These are phyloP conservation scores for Eupithecia centaureata DNA, from an alignment of 2,888 invertebrate species.

Conservation along the genomic window DNA sequence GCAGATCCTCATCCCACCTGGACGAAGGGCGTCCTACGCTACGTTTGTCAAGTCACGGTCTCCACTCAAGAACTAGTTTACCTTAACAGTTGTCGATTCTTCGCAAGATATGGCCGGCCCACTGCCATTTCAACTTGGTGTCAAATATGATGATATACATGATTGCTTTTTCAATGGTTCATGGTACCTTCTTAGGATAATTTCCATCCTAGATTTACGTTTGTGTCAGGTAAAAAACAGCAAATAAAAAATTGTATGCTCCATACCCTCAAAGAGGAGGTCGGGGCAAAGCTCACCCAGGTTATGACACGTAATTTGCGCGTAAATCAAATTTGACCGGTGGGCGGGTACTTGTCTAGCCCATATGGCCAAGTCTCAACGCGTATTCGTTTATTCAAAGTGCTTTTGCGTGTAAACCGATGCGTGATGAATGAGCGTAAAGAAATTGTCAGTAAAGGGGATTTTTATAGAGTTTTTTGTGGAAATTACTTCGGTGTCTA, in stretches of 20 bases:
- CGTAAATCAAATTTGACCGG: constrained; percentile 84
- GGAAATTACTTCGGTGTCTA: constrained; percentile 18
- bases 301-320: constrained; percentile 83
- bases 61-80: too few species aligned
- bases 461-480: constrained; percentile 18
- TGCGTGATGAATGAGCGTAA: constrained; percentile 69
- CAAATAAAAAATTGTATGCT: constrained; percentile 17
- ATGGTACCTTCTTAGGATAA: neutral
- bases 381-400: constrained; percentile 56
- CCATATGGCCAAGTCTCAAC: constrained; percentile 78
- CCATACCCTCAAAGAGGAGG: constrained; percentile 50
- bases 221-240: neutral
- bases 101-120: too few species aligned
- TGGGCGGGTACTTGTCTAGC: constrained; percentile 78
- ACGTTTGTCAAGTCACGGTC: too few species aligned
- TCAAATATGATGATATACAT: neutral
- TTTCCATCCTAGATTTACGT: neutral
- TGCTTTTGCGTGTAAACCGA: constrained; percentile 74
- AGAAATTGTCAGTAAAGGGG: constrained; percentile 25
- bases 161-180: neutral
- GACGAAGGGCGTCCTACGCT: too few species aligned
- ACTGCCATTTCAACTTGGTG: too few species aligned
- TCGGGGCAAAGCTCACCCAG: constrained; percentile 59
- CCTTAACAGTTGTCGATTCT: too few species aligned
- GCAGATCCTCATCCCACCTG: too few species aligned